Evolutionary conservation across 2,113 vertebrate species (phyloP).

Genomic region (Lycaon pictus): DNA sequence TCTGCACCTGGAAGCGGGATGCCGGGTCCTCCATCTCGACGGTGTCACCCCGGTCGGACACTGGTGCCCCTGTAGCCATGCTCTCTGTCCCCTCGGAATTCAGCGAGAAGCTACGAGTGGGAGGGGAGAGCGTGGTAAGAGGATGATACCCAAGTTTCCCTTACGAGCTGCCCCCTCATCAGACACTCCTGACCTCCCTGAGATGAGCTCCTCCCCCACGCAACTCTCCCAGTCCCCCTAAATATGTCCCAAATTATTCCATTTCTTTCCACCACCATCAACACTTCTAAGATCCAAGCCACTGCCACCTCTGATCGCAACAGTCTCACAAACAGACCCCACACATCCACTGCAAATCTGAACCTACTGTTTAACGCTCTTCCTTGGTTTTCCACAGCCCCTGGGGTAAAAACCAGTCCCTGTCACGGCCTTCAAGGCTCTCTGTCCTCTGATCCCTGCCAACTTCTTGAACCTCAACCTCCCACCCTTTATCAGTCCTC

Average conservation of each 20-base stretch:
- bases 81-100: constrained; percentile 86
- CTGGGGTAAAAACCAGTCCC: background rate
- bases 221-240: accelerated
- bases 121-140: background rate
- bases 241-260: background rate
- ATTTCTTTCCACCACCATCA: background rate
- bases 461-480: background rate
- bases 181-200: accelerated
- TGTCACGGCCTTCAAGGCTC: background rate
- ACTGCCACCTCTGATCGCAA: background rate
- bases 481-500: too few species aligned
- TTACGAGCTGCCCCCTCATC: background rate
- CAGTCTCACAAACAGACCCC: accelerated
- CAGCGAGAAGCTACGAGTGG: constrained; percentile 83
- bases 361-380: background rate
- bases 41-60: constrained; percentile 89
- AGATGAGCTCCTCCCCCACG: accelerated
- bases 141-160: background rate
- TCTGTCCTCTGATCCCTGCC: background rate
- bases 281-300: background rate
- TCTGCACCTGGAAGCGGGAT: constrained; percentile 93
- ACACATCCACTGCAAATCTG: background rate
- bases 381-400: background rate
- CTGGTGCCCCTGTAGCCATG: constrained; percentile 91
- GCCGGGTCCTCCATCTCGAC: constrained; percentile 92